phyloP scores from a whole-genome alignment of 2,888 invertebrate genomes.

The Amphimallon solstitiale region DNA sequence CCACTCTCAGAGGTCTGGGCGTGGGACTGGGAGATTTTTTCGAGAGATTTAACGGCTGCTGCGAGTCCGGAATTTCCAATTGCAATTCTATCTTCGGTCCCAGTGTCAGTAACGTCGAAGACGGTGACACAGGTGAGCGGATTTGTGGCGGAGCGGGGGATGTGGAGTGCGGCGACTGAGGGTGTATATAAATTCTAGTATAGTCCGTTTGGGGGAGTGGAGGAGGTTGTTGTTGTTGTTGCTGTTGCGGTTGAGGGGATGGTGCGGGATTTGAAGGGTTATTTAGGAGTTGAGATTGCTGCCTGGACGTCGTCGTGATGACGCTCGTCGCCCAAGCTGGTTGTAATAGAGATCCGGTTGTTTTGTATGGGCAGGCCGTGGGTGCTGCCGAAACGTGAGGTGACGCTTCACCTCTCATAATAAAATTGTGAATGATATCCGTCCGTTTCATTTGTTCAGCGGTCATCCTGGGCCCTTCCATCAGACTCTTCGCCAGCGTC shows the following conservation, averaged over 20 bases:
- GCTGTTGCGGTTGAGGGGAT: conserved; percentile 21
- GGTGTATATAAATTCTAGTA: conserved; percentile 59
- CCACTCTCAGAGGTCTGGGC: conserved; percentile 69
- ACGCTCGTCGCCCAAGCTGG: conserved; percentile 69
- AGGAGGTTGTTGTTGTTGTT: conserved; percentile 46
- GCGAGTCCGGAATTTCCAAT: conserved; percentile 83
- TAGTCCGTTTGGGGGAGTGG: conserved; percentile 63
- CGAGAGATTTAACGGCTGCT: conserved; percentile 88
- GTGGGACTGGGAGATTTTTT: conserved; percentile 85
- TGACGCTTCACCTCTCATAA: conserved; percentile 79
- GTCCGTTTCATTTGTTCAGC: conserved; percentile 92
- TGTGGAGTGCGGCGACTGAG: conserved; percentile 63
- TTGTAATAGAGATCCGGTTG: conserved; percentile 54
- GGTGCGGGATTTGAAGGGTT: conserved; percentile 58
- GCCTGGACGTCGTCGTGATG: conserved; percentile 70
- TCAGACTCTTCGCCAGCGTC: conserved; percentile 87
- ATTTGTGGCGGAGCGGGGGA: conserved; percentile 60
- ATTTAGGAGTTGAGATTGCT: conserved; percentile 53
- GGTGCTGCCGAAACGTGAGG: conserved; percentile 67
- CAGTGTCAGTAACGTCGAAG: conserved; percentile 58
- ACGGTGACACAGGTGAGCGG: conserved; percentile 60
- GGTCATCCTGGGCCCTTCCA: conserved; percentile 94
- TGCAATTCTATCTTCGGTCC: conserved; percentile 76
- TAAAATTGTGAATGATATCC: conserved; percentile 91
- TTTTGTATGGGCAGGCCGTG: conserved; percentile 62